phyloP scores from a whole-genome alignment of 92 coral and sea anemone species.

The Epizoanthus rinbou region DNA sequence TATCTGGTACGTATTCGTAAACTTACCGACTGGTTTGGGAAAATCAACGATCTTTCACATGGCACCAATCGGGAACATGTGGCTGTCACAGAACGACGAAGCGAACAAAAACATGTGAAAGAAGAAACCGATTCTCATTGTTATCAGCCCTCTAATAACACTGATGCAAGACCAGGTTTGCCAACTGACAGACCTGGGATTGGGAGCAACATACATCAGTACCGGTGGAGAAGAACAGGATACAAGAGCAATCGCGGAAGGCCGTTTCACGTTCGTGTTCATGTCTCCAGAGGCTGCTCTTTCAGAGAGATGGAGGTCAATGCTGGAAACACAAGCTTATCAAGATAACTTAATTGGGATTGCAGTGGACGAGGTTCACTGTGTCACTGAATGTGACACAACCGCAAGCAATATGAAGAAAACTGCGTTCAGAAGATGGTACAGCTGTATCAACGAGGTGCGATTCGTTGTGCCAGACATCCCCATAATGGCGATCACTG shows the following conservation, averaged over 20 bases:
- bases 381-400: too few species aligned
- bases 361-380: too few species aligned
- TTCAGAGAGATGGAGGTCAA: not conserved
- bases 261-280: not conserved
- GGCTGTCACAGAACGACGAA: not conserved
- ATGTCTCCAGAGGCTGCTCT: not conserved
- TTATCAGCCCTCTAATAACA: conserved; percentile 15
- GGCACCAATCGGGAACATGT: not conserved
- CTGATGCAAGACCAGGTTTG: conserved; percentile 19
- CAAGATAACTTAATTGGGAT: too few species aligned
- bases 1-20: not conserved
- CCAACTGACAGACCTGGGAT: not conserved
- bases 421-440: too few species aligned
- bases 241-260: not conserved
- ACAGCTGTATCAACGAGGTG: too few species aligned
- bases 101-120: not conserved
- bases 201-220: conserved; percentile 8
- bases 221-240: not conserved
- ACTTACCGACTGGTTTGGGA: not conserved
- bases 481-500: too few species aligned
- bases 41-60: too few species aligned
- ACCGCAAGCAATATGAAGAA: too few species aligned
- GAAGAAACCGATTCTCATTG: conserved; percentile 3
- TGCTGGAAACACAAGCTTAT: not conserved
- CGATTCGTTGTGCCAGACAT: too few species aligned